Evolutionary conservation across 1,140 invertebrate genomes (phyloP), one percentile per base, ranked within the genome.

Genomic region (Parapsyche elsis): DNA sequence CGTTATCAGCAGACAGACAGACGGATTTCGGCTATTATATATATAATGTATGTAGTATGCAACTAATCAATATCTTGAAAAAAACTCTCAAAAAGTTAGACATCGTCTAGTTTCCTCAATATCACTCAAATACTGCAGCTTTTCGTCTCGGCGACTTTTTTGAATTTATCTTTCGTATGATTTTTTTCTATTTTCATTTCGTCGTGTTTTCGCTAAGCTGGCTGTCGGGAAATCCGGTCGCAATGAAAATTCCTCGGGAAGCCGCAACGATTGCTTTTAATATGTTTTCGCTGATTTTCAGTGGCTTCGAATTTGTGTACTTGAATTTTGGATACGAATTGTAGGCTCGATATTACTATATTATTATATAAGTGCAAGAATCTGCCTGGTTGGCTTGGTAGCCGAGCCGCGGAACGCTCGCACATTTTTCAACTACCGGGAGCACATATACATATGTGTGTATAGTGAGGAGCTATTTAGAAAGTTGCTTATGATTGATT

Each of bases 41-140:
- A 7, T n/a, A n/a, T n/a, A 38, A 38, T 38, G 30, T 38, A 38
- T 4, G 2, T 38, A 4, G 30, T 38, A 38, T 38, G 30, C 30
- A 38, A 38, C 30, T 38, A 4, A 38, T 38, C 30, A 38, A 38
- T 38, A 38, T 38, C 7, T 4, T 7, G 2, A 16, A 16, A 61
- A 12, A 67, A 21, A 23, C 1, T 23, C 61, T 67, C 21, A 26
- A 9, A 75, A 75, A 44, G 9, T 49, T 14, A 75, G 49, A 46
- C 38, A 75, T 23, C 71, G 38, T 14, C 71, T 23, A 23, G 10
- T 23, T 75, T 64, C 14, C 45, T 23, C 71, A 61, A 74, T 80
- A 80, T 75, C 74, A 45, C 71, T 57, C 59, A 53, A 38, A 76
- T 71, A 71, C 16, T 76, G 73, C 61, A 76, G 79, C 53, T 80